phyloP scores from a whole-genome alignment of 1,140 invertebrate genomes.

The Brachionus sp. region DNA sequence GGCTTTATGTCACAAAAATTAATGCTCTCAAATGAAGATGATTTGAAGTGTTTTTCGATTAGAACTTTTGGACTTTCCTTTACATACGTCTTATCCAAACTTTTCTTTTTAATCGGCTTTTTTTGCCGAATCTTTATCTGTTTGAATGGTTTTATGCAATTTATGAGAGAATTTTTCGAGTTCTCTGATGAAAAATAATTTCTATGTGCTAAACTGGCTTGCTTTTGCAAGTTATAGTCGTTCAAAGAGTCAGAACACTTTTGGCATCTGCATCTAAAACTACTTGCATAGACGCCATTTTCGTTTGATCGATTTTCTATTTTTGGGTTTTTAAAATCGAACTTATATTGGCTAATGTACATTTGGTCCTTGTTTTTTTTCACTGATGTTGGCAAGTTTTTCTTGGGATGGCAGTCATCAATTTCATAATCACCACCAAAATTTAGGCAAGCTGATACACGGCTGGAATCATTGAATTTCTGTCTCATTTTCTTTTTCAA shows the following conservation, averaged over 20 bases:
- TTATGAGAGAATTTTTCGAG: conserved; percentile 11
- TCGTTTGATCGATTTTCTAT: not conserved
- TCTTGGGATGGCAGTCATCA: not conserved
- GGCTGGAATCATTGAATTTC: conserved; percentile 27
- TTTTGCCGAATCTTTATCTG: not conserved
- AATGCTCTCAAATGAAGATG: not conserved
- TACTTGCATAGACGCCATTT: not conserved
- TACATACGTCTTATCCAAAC: not conserved
- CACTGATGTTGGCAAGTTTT: not conserved
- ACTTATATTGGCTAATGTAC: conserved; percentile 13
- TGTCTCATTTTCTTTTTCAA: conserved; percentile 3
- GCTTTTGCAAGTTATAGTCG: not conserved
- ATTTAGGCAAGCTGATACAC: conserved; percentile 29
- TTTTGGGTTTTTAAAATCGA: not conserved
- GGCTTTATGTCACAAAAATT: not conserved
- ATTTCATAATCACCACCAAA: not conserved
- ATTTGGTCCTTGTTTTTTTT: not conserved
- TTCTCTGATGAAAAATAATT: not conserved
- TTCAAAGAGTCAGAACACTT: not conserved
- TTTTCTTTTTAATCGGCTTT: not conserved
- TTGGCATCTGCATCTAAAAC: not conserved
- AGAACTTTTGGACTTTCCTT: not conserved
- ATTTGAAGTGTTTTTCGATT: not conserved
- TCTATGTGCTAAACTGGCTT: not conserved
- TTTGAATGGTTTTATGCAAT: not conserved